phyloP scores from a whole-genome alignment of 1,140 invertebrate genomes.

The Eumaeus atala region DNA sequence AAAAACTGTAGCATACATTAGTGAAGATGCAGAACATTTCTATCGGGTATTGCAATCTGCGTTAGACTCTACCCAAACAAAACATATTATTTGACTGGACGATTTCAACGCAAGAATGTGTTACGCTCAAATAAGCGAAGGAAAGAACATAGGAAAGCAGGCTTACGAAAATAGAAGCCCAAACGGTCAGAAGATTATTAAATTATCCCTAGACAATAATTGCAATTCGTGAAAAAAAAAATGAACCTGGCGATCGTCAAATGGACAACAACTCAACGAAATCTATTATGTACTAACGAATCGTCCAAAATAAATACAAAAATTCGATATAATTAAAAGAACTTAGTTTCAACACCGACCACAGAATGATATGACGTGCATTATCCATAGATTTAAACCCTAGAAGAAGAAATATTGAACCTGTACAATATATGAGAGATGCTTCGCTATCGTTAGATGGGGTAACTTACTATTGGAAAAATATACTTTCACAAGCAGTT shows the following conservation, averaged over 20 bases:
- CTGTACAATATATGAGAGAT: conserved; percentile 2
- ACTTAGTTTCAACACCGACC: conserved; percentile 10
- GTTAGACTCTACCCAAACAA: too few species aligned
- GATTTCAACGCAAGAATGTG: too few species aligned
- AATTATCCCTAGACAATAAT: too few species aligned
- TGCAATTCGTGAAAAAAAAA: conserved; percentile 1
- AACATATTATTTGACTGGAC: too few species aligned
- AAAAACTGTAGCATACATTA: too few species aligned
- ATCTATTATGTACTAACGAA: conserved; percentile 20
- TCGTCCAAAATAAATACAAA: conserved; percentile 9
- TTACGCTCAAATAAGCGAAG: too few species aligned
- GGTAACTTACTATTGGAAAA: conserved; percentile 10
- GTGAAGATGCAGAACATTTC: too few species aligned
- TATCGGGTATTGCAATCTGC: too few species aligned
- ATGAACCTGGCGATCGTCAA: conserved; percentile 19
- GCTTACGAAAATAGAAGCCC: too few species aligned
- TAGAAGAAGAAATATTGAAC: conserved; percentile 18
- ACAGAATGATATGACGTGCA: conserved; percentile 18
- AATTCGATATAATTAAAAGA: conserved; percentile 23
- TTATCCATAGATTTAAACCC: conserved; percentile 14
- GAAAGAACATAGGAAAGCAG: too few species aligned
- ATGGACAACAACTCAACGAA: conserved; percentile 10
- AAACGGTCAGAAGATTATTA: too few species aligned
- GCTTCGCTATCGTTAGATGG: background rate
- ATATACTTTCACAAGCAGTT: conserved; percentile 1